Conservation (phyloP, 1,140 invertebrate species). For the Drosophila chauvacae region DNA sequence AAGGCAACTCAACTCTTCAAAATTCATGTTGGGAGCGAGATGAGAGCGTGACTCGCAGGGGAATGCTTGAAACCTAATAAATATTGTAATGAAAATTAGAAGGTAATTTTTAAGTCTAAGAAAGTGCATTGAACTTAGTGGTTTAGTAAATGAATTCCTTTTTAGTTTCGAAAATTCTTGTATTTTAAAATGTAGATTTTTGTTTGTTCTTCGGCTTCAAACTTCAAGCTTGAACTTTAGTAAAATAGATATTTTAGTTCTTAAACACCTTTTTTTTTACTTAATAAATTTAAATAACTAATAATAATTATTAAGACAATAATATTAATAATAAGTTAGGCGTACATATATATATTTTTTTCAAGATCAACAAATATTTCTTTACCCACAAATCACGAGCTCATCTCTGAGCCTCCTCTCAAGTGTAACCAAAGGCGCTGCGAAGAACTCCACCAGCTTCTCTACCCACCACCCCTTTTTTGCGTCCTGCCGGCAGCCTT, state of each 20-base stretch:
- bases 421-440: conserved; percentile 82
- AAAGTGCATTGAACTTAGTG: background rate
- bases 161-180: background rate
- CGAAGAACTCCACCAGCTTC: conserved; percentile 51
- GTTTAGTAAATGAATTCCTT: background rate
- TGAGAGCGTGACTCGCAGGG: conserved; percentile 5
- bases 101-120: background rate
- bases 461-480: background rate
- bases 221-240: no score
- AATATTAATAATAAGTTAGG: background rate
- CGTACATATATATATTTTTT: background rate
- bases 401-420: conserved; percentile 60
- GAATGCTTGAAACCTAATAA: background rate
- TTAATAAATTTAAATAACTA: no score
- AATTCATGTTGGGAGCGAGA: conserved; percentile 25
- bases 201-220: no score
- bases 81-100: background rate
- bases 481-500: conserved; percentile 18
- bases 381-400: background rate
- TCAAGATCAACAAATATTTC: background rate
- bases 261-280: no score
- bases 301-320: background rate
- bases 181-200: background rate
- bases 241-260: no score
- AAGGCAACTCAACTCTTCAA: conserved; percentile 74